Conservation (phyloP, 1,140 invertebrate species). For the Geopemphigus sp. region DNA sequence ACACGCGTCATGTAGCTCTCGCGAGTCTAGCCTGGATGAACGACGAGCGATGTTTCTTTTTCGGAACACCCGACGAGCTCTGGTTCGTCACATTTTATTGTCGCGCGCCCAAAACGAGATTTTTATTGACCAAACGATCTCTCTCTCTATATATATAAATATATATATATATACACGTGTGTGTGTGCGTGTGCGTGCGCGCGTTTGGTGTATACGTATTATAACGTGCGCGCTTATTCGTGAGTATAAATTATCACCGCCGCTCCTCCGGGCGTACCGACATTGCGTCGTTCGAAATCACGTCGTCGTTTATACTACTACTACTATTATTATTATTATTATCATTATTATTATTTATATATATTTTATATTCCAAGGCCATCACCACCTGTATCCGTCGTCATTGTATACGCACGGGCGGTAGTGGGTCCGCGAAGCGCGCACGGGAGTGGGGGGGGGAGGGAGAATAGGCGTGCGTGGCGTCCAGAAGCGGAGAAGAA, state of each 20-base stretch:
- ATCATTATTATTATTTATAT: background rate
- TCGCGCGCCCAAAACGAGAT: conserved; percentile 13
- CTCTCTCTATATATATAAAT: too few species aligned
- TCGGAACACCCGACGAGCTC: background rate
- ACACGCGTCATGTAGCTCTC: too few species aligned
- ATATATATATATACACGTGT: too few species aligned
- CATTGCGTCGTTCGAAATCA: conserved; percentile 27
- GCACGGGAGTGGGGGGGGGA: background rate
- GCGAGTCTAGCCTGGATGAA: background rate
- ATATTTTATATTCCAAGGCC: conserved; percentile 33
- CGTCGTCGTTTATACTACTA: conserved; percentile 32
- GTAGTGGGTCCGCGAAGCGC: background rate
- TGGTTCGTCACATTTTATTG: background rate
- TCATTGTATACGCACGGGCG: background rate
- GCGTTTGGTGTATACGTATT: too few species aligned
- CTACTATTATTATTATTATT: conserved; percentile 7
- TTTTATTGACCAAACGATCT: conserved; percentile 22
- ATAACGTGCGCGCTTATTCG: conserved; percentile 9
- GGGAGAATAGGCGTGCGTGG: background rate
- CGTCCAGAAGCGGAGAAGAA: background rate
- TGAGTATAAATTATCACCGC: conserved; percentile 17
- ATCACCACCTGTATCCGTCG: too few species aligned
- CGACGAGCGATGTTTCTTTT: background rate
- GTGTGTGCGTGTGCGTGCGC: too few species aligned
- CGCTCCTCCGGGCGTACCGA: conserved; percentile 6